Conservation (phyloP, 2,113 vertebrate species). For the Oreochromis tanganicae region DNA sequence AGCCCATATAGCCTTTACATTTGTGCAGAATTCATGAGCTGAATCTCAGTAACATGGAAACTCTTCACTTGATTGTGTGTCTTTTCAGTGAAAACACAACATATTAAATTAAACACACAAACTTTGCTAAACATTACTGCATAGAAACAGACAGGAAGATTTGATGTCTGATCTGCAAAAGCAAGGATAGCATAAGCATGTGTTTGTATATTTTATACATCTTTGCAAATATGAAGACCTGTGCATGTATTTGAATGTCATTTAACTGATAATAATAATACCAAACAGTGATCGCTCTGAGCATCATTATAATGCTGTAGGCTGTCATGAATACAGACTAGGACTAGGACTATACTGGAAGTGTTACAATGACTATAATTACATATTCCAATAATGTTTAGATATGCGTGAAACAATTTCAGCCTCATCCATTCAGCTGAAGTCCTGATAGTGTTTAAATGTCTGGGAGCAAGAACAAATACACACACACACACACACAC, state of each 20-base stretch:
- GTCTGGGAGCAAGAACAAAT: not conserved
- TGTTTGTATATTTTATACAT: not conserved
- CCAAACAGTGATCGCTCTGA: constrained; percentile 10
- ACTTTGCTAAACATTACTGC: constrained; percentile 37
- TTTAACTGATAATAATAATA: constrained; percentile 27
- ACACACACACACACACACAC: too few relatives aligned
- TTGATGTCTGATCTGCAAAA: not conserved
- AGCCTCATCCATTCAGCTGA: not conserved
- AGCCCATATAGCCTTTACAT: constrained; percentile 17
- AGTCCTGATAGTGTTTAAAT: not conserved
- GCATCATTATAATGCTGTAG: not conserved
- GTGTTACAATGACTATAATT: not conserved
- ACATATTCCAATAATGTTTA: not conserved
- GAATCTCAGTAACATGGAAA: constrained; percentile 35
- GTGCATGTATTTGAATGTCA: not conserved
- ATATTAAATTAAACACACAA: constrained; percentile 60
- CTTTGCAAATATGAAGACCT: not conserved
- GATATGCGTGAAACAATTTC: not conserved
- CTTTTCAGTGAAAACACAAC: constrained; percentile 58
- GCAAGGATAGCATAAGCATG: not conserved
- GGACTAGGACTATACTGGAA: too few relatives aligned
- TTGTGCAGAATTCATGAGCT: constrained; percentile 15
- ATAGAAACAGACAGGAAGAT: constrained; percentile 27
- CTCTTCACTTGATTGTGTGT: constrained; percentile 40
- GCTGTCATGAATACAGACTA: not conserved